phyloP scores from a whole-genome alignment of 2,113 vertebrate genomes.

The Pedionomus torquatus region DNA sequence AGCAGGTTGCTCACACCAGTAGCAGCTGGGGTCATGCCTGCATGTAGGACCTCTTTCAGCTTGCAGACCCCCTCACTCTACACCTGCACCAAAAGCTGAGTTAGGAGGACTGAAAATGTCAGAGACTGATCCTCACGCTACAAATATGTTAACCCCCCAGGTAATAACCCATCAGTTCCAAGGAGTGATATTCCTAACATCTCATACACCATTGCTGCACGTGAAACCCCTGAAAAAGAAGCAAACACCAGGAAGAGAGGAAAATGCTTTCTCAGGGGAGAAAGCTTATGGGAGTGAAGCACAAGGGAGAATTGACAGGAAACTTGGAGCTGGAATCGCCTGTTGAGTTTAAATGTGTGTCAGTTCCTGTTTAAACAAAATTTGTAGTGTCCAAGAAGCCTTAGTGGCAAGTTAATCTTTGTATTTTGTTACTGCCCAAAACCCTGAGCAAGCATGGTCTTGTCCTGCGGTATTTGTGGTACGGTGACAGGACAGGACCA shows the following conservation, averaged over 20 bases:
- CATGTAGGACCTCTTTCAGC: not conserved
- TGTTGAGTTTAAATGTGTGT: not conserved
- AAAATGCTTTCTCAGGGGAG: not conserved
- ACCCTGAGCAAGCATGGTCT: not conserved
- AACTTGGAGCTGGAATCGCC: not conserved
- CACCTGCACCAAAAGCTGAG: not conserved
- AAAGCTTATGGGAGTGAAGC: not conserved
- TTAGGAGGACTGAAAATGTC: not conserved
- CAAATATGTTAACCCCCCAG: not conserved
- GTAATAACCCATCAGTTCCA: not conserved
- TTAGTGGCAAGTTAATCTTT: not conserved
- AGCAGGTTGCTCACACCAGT: fast-evolving
- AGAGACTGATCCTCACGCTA: not conserved
- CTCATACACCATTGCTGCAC: not conserved
- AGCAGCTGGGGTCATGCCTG: not conserved
- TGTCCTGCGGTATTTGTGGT: not conserved
- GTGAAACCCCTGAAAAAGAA: not conserved
- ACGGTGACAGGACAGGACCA: not conserved
- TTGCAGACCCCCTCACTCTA: not conserved
- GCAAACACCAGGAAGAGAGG: not conserved
- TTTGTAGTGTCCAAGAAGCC: not conserved
- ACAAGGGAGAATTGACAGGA: not conserved
- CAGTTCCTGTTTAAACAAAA: conserved; percentile 6
- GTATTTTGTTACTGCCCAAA: not conserved
- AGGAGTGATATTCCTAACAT: not conserved